Conservation (phyloP, 2,888 invertebrate species). For the Lochmaea crataegi region DNA sequence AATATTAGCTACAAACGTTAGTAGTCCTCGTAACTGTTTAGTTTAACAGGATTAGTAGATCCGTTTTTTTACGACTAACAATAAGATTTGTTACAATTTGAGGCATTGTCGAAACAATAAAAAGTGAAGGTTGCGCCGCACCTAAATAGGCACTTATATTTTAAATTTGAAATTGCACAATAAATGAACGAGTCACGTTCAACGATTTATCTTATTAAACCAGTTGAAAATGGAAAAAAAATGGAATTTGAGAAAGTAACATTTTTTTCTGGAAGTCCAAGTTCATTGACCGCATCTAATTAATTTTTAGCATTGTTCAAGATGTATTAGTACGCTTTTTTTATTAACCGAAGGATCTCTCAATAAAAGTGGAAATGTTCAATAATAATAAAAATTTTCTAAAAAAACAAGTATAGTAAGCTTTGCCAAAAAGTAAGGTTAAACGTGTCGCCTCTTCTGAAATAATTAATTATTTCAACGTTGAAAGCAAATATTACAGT, state of each 20-base stretch:
- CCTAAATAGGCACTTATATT: not conserved
- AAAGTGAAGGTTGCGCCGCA: conserved; percentile 8
- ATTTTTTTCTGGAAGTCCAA: not conserved
- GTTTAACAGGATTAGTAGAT: not conserved
- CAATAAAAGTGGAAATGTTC: too few relatives aligned
- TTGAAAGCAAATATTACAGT: too few relatives aligned
- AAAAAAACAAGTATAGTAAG: too few relatives aligned
- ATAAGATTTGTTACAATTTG: conserved; percentile 6
- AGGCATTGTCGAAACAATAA: not conserved
- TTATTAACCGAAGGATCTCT: too few relatives aligned
- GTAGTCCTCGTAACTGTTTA: not conserved
- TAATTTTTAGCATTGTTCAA: too few relatives aligned
- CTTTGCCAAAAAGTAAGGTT: too few relatives aligned
- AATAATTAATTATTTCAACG: too few relatives aligned
- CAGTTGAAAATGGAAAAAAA: not conserved
- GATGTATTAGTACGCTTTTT: too few relatives aligned
- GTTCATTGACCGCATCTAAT: not conserved
- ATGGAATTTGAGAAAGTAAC: not conserved
- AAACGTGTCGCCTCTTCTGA: too few relatives aligned
- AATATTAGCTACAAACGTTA: not conserved
- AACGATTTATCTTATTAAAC: not conserved
- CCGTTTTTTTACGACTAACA: conserved; percentile 5
- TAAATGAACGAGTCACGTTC: not conserved
- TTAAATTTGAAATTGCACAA: conserved; percentile 1
- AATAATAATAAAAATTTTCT: too few relatives aligned